Evolutionary conservation across 2,888 invertebrate species (phyloP), one percentile per base, ranked within the genome.

Genomic region (Scaptomyza caliginosa): DNA sequence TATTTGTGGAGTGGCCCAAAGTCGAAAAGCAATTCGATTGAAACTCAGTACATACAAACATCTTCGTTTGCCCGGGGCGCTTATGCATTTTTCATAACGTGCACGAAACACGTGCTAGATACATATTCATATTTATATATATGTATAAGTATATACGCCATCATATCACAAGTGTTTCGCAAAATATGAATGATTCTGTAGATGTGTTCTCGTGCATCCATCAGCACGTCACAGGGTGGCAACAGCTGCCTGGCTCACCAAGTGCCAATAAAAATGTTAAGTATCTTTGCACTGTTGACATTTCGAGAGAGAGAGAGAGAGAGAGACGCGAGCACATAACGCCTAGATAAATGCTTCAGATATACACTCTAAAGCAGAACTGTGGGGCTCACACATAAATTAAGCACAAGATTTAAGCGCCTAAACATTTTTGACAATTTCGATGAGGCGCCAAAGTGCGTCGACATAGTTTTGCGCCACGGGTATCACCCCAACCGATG

Each of bases 221-320:
- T 86, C 80, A 86, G 74, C 86, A 77, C 85, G 79, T 82, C 79
- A 74, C 36, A 57, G 67, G 79, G 70, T 63, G 86, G 76, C 80
- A 86, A 76, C 86, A 83, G 86, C 81, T 79, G 81, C 77, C 74
- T 60, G 39, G 17, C 60, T 66, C 74, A 43, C 74, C 79, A 86
- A 89, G 89, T 88, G 89, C 86, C 89, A 89, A 89, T 89, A 89
- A 89, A 89, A 89, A 88, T 89, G 89, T 89, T 89, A 89, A 89
- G 90, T 88, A 89, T 85, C 86, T 89, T 74, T 72, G 77, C 79
- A 78, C 69, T 81, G 77, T 83, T 75, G 85, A 78, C 83, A 87
- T 84, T 74, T 68, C 73, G n/a, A n/a, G n/a, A n/a, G n/a, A n/a
- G n/a, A 56, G 55, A 54, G 59, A 34, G 34, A 34, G 34, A 34